Evolutionary conservation across 2,888 invertebrate genomes (phyloP).

Genomic region (Dryococelus australis): DNA sequence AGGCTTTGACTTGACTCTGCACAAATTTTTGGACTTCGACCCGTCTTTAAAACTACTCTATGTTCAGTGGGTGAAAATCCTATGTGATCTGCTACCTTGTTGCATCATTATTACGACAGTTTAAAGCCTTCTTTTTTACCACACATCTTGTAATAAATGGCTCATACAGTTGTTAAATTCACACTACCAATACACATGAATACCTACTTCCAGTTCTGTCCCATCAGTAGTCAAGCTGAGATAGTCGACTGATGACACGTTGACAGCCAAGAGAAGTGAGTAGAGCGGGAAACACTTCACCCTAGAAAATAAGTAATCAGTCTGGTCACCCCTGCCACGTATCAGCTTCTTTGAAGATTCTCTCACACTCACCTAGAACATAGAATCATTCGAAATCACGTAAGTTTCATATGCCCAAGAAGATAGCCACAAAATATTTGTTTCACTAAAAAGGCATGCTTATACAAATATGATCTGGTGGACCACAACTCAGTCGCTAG

Average conservation of each 20-base stretch:
- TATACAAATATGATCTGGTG: no score
- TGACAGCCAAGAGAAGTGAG: conserved; percentile 80
- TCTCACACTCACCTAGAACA: conserved; percentile 60
- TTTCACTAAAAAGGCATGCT: no score
- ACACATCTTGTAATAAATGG: no score
- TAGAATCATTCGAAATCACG: background rate
- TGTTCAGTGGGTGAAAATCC: no score
- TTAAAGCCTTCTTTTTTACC: no score
- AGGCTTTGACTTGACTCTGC: no score
- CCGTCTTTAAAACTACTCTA: no score
- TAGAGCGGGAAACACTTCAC: conserved; percentile 87
- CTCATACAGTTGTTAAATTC: no score
- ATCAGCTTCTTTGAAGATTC: conserved; percentile 60
- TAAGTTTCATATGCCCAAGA: background rate
- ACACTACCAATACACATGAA: background rate
- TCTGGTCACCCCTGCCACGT: conserved; percentile 60
- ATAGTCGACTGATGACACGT: conserved; percentile 72
- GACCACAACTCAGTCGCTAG: no score
- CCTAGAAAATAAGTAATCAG: conserved; percentile 66
- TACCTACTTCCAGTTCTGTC: conserved; percentile 58
- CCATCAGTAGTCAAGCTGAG: conserved; percentile 71
- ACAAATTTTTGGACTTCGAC: no score
- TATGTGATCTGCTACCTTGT: background rate
- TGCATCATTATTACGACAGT: no score
- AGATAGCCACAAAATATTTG: no score